Evolutionary conservation across 2,888 invertebrate species (phyloP).

Genomic region (Torymus tubicola): DNA sequence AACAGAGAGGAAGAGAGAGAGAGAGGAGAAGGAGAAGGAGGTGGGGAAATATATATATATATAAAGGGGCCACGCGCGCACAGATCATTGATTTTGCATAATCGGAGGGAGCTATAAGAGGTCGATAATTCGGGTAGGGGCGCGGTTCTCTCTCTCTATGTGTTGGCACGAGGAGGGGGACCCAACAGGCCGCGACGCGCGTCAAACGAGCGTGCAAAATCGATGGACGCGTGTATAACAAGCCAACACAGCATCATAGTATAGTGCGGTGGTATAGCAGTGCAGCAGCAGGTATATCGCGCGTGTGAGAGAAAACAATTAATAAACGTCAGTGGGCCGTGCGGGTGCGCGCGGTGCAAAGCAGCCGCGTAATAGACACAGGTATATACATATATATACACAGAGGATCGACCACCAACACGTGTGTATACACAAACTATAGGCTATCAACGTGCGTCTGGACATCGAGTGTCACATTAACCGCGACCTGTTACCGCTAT

Average conservation of each 20-base stretch:
- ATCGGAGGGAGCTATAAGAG: conserved; percentile 10
- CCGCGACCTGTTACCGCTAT: not conserved
- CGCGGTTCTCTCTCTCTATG: not conserved
- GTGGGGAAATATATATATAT: too few species aligned
- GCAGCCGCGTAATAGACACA: not conserved
- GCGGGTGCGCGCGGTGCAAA: not conserved
- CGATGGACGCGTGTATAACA: conserved; percentile 11
- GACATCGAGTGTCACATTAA: conserved; percentile 31
- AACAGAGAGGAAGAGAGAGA: not conserved
- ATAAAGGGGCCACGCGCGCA: too few species aligned
- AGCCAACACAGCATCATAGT: not conserved
- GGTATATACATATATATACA: too few species aligned
- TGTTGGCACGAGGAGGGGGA: too few species aligned
- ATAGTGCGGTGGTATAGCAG: not conserved
- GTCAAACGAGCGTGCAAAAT: conserved; percentile 26
- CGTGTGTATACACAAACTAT: not conserved
- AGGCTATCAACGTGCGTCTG: too few species aligned
- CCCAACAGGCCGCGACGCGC: not conserved
- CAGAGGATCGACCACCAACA: not conserved
- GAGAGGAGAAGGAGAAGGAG: too few species aligned
- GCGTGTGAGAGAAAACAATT: conserved; percentile 37
- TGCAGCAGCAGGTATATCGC: not conserved
- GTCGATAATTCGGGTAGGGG: conserved; percentile 12
- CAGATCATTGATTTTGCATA: conserved; percentile 32
- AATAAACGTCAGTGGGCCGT: conserved; percentile 43